Base-by-base conservation (phyloP, 37 sponge, comb jelly and placozoan genomes). In the Beroe forskalii region DNA sequence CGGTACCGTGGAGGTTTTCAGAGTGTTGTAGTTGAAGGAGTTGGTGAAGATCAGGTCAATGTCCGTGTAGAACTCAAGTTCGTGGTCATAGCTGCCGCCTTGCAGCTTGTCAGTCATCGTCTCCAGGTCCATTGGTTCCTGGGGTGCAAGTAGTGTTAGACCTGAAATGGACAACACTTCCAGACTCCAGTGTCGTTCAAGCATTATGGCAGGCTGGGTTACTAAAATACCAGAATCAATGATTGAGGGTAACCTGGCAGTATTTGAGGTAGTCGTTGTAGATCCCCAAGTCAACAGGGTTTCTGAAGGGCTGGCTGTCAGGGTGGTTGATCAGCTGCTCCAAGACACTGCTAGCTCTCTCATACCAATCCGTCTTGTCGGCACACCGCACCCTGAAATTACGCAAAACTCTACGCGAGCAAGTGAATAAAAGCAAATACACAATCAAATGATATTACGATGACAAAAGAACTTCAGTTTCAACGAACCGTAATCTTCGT, bases 181-280 rank as follows among this genome's bases (percentile, higher is more conserved):
- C n/a, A n/a, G n/a, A n/a, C n/a, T n/a, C n/a, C n/a, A n/a, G n/a
- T n/a, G n/a, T n/a, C n/a, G n/a, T n/a, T n/a, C n/a, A n/a, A n/a
- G n/a, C 60, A 55, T 55, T 55, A 55, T 55, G 60, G 9, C n/a
- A n/a, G n/a, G n/a, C n/a, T n/a, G n/a, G n/a, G n/a, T n/a, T 9
- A 55, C 60, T 55, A 55, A 55, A 55, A 55, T 17, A 55, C 9
- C 17, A 55, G 60, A 9, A 55, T n/a, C n/a, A n/a, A n/a, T n/a
- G n/a, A n/a, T n/a, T n/a, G n/a, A n/a, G n/a, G n/a, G n/a, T n/a
- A 44, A 80, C 86, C 86, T 44, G 86, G 55, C 86, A 80, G 55
- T 80, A 80, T 80, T 80, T 80, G 44, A 80, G 86, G 86, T 80
- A 80, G 22, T 80, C 86, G 30, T 80, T 80, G 55, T 80, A 80